Conservation (phyloP, 2,797 vertebrate genomes). For the Sebastes baramenuke region DNA sequence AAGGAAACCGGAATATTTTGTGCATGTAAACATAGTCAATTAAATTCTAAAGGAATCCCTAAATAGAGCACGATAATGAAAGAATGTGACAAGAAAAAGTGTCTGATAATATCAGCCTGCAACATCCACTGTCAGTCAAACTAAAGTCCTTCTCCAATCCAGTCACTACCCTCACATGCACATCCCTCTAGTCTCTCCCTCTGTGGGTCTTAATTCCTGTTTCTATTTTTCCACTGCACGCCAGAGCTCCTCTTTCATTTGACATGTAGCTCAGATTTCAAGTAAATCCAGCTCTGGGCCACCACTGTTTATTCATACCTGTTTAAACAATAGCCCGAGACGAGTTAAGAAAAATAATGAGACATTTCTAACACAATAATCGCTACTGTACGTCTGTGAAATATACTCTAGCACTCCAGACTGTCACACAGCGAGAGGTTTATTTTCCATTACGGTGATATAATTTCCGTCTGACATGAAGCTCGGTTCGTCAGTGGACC, state of each 20-base stretch:
- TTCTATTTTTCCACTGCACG: conserved; percentile 59
- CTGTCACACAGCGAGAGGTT: conserved; percentile 56
- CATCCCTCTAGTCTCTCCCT: conserved; percentile 15
- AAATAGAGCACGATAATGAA: background rate
- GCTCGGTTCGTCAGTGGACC: conserved; percentile 32
- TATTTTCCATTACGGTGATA: conserved; percentile 56
- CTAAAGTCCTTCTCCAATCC: background rate
- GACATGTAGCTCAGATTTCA: conserved; percentile 51
- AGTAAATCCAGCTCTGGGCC: conserved; percentile 28
- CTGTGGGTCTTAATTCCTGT: conserved; percentile 34
- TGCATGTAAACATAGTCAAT: background rate
- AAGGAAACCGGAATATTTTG: background rate
- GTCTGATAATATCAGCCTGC: background rate
- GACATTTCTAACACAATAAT: conserved; percentile 42
- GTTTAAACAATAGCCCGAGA: conserved; percentile 40
- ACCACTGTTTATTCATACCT: conserved; percentile 34
- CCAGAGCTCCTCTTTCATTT: conserved; percentile 44
- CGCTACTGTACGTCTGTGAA: conserved; percentile 4
- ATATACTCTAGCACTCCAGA: conserved; percentile 25
- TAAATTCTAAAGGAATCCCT: background rate
- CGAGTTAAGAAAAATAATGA: conserved; percentile 36
- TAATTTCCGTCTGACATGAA: conserved; percentile 59
- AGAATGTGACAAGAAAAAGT: background rate
- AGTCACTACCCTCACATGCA: background rate
- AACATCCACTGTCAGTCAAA: background rate